A percentile compares a stretch with the other conserved stretches of the same genome.
These are phyloP conservation scores for Ichneumon xanthorius DNA, from an alignment of 2,888 invertebrate species.

Conservation along the genomic window DNA sequence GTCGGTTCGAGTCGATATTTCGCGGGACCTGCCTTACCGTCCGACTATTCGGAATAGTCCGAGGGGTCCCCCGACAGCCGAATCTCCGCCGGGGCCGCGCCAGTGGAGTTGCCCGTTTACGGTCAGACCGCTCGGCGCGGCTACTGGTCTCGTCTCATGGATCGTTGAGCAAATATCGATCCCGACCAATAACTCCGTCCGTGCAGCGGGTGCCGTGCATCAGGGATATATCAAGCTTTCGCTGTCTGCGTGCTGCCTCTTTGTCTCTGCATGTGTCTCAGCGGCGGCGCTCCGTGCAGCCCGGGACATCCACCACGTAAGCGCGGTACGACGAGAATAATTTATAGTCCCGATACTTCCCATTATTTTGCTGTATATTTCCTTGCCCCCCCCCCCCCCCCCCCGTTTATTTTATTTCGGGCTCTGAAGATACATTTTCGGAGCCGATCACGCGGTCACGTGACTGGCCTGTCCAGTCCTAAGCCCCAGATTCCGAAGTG, in stretches of 20 bases:
- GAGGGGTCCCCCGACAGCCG: neutral
- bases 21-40: conserved; percentile 57
- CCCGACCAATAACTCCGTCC: conserved; percentile 53
- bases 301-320: neutral
- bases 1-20: conserved; percentile 54
- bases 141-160: conserved; percentile 54
- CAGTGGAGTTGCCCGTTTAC: conserved; percentile 61
- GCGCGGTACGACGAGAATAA: conserved; percentile 8
- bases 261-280: conserved; percentile 4
- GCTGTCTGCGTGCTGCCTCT: neutral
- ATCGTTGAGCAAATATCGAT: conserved; percentile 69
- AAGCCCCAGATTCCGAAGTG: neutral
- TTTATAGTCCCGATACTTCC: conserved; percentile 42
- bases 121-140: conserved; percentile 62
- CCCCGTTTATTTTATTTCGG: neutral
- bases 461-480: neutral
- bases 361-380: conserved; percentile 37
- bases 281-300: conserved; percentile 10
- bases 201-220: conserved; percentile 25
- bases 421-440: neutral
- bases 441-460: neutral
- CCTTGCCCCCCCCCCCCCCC: neutral
- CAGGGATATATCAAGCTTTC: conserved; percentile 44
- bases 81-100: conserved; percentile 21
- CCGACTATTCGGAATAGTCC: neutral